Evolutionary conservation across 1,140 invertebrate genomes (phyloP).

Genomic region (Subanguina moxae): DNA sequence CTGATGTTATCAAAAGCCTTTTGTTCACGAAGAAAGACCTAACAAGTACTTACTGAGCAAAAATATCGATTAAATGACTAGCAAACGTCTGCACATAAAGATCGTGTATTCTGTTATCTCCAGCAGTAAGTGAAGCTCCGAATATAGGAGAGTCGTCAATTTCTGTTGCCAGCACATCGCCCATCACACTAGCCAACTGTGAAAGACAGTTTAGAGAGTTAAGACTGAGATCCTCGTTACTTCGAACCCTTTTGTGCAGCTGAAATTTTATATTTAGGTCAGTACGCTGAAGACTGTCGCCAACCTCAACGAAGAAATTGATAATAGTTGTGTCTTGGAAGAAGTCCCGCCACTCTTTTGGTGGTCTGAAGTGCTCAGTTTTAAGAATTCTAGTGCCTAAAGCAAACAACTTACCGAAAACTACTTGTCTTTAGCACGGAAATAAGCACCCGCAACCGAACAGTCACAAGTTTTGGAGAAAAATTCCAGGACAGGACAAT

Average conservation of each 20-base stretch:
- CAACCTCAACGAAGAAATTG: constrained; percentile 27
- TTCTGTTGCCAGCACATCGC: constrained; percentile 10
- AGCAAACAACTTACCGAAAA: neutral
- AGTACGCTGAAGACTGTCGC: neutral
- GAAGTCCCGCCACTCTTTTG: constrained; percentile 18
- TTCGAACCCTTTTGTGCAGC: constrained; percentile 20
- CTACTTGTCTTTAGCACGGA: constrained; percentile 8
- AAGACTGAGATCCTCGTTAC: constrained; percentile 21
- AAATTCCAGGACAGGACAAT: constrained; percentile 30
- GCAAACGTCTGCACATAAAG: constrained; percentile 22
- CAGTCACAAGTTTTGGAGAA: constrained; percentile 21
- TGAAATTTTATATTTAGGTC: neutral
- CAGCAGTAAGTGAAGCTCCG: too few relatives aligned
- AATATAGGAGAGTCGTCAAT: neutral
- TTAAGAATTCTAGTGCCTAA: neutral
- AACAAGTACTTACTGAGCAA: constrained; percentile 15
- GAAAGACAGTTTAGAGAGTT: constrained; percentile 29
- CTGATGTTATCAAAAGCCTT: too few relatives aligned
- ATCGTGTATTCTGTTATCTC: constrained; percentile 6
- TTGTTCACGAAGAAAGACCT: too few relatives aligned
- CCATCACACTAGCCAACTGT: constrained; percentile 27
- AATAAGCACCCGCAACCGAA: constrained; percentile 9
- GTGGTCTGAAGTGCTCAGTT: constrained; percentile 22
- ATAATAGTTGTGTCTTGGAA: constrained; percentile 28
- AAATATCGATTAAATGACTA: constrained; percentile 12